Evolutionary conservation across 2,888 invertebrate species (phyloP), one percentile per base, ranked within the genome.

Genomic region (Cenopis cana): DNA sequence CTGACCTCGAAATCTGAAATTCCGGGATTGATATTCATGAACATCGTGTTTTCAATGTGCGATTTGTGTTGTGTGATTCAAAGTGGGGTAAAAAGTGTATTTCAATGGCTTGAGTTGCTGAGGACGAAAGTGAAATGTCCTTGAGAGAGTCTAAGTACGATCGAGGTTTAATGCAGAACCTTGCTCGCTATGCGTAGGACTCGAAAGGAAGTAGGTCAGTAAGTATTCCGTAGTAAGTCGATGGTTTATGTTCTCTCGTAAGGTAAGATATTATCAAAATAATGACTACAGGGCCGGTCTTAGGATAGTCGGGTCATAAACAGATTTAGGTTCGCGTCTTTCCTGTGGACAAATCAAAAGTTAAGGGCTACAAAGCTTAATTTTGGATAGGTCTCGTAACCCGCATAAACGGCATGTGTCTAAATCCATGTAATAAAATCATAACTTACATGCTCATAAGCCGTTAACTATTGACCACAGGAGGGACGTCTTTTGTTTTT

Each of bases 1-100:
- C 3, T 78, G 79, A 80, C 82, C 86, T 81, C 78, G 75, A 73
- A 79, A 75, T 77, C 74, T 74, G 73, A 33, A 33, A 68, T 24
- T 17, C 54, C 20, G 12, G 36, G 36, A 55, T 50, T 14, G 0
- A n/a, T n/a, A n/a, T n/a, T n/a, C n/a, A n/a, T n/a, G n/a, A n/a
- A n/a, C n/a, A n/a, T n/a, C n/a, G n/a, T n/a, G 50, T 20, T 52
- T 62, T 38, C 10, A 20, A 64, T n/a, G 14, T 50, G 50, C 18
- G 9, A 24, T 10, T 55, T 46, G n/a, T 46, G 46, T 46, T 46
- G 46, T 46, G 46, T 46, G 5, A 46, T n/a, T 46, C n/a, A 46
- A n/a, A 46, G 46, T 46, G 46, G 46, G n/a, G n/a, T 12, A 46
- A 46, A 46, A 38, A 61, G 17, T 50, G 50, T 17, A 4, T 18